Evolutionary conservation across 2,888 invertebrate species (phyloP).

Genomic region (Diadegma fenestrale): DNA sequence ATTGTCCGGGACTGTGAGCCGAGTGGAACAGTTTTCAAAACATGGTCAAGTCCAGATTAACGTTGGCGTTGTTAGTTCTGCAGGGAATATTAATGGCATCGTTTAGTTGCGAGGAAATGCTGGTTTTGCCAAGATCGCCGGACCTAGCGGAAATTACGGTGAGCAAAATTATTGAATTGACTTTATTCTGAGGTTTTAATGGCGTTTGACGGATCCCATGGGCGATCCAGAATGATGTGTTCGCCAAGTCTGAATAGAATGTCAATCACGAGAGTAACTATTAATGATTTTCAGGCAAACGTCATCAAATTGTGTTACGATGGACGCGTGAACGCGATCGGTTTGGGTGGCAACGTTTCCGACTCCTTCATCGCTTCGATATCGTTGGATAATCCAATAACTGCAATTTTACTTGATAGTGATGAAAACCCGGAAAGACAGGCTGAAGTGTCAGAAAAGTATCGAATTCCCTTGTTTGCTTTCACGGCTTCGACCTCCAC

Average conservation of each 20-base stretch:
- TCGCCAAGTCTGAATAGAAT: not conserved
- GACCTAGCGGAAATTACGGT: not conserved
- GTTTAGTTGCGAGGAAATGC: not conserved
- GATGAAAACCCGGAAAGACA: not conserved
- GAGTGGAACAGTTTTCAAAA: not conserved
- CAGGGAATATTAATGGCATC: not conserved
- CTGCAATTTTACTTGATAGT: not conserved
- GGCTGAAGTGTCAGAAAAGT: not conserved
- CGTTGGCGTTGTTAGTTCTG: not conserved
- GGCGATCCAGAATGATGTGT: too few relatives aligned
- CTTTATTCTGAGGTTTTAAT: not conserved
- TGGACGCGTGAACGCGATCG: not conserved
- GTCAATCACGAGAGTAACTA: not conserved
- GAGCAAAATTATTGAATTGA: not conserved
- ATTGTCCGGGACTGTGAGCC: not conserved
- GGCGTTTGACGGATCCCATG: not conserved
- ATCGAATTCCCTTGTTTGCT: not conserved
- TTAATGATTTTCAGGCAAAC: not conserved
- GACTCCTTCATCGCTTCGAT: slow-evolving; percentile 4
- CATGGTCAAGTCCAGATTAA: not conserved
- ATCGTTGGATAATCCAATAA: not conserved
- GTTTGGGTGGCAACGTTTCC: not conserved
- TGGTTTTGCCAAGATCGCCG: not conserved
- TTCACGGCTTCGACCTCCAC: not conserved
- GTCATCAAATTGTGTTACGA: not conserved